Evolutionary conservation across 2,888 invertebrate genomes (phyloP), one percentile per base, ranked within the genome.

Genomic region (Idaea aversata): DNA sequence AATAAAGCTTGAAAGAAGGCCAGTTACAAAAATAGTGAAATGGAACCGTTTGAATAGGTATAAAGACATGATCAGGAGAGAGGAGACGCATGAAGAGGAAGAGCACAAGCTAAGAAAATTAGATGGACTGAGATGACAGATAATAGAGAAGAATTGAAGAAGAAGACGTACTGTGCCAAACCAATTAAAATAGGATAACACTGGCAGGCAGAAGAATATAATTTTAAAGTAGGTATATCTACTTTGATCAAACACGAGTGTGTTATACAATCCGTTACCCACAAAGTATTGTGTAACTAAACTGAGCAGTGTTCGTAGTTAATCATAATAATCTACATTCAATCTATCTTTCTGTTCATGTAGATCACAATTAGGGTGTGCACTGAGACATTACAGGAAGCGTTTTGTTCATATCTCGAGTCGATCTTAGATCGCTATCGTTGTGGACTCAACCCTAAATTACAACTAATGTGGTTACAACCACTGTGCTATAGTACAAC

Each of bases 281-380:
- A 47, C 47, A 47, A 13, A 4, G 47, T 13, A 47, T 47, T 47
- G 10, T 47, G 7, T 13, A 47, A 47, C 47, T 13, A 10, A 47
- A 7, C 10, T 47, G 25, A 25, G 13, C 47, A 47, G 10, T 47
- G 47, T 47, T 47, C 47, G 80, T 81, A 81, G 82, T 89, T 86
- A 87, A 88, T 88, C 88, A 88, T 81, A 80, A 74, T 87, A 85
- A 91, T 90, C 90, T 84, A 67, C 77, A 77, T 83, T 84, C 83
- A 79, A 90, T 90, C 90, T 88, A 80, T 80, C 78, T 81, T 79
- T 78, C 74, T 76, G 77, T 73, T 73, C 79, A 78, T 82, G 86
- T 88, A 85, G 85, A 88, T 89, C 85, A 87, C 88, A 90, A 88
- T 92, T 90, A 90, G 81, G 82, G 80, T 85, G 87, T 75, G 85